Evolutionary conservation across 2,888 invertebrate genomes (phyloP), one percentile per base, ranked within the genome.

Genomic region (Catocala nupta): DNA sequence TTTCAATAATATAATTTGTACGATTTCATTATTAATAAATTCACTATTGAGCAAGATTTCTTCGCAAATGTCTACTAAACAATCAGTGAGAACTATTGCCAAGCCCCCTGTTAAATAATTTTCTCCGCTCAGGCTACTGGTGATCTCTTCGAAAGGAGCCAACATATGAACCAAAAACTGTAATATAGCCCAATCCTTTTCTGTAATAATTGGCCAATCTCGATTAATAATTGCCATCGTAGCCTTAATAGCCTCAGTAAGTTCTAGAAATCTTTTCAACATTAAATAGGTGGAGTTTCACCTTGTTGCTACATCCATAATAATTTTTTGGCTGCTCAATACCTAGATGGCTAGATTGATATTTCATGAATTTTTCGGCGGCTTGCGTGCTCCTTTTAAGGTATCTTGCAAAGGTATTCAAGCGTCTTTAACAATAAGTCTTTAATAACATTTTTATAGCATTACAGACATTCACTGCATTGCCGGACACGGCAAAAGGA

Each of bases 61-160:
- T 39, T 39, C 36, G 36, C 36, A 70, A 43, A 44, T 69, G 69
- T 16, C 71, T n/a, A 5, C 36, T 39, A 39, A 39, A 39, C 36
- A 39, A 39, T 39, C 6, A 39, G 68, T 72, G 49, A 76, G 45
- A 5, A 74, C 54, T 36, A 78, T 78, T 0, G 75, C 68, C 0
- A 51, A 69, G 39, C 75, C 71, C 10, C 62, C 77, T 1, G 72
- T 70, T 3, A 77, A 25, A 55, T 78, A 78, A 49, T 73, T 74
- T 59, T 78, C 66, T 0, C 71, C 73, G 25, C 76, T 77, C 61
- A 75, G 63, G 0, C 55, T 25, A 1, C 25, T 55, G 0, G 74
- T 53, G 0, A 59, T 39, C 34, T 63, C 63, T 47, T 59, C 63
- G 42, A 63, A 63, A 5, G 63, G 55, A 16, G 39, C 36, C 13